Percentiles rank a stretch among this genome's conserved stretches.
These are phyloP conservation scores for Cephus spinipes DNA, from an alignment of 2,888 invertebrate species.

Conservation along the genomic window DNA sequence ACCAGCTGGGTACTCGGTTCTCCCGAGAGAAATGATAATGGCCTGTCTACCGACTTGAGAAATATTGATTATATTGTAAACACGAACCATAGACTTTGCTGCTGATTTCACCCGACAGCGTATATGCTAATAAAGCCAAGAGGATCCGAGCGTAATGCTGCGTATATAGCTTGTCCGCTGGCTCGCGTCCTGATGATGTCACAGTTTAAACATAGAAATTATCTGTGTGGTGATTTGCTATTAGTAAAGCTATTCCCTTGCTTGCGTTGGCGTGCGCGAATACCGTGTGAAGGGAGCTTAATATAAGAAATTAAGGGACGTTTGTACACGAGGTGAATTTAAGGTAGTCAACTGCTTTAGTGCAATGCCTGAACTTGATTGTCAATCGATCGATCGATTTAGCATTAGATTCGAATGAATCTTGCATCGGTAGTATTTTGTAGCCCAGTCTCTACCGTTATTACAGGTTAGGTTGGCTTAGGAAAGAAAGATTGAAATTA, in stretches of 20 bases:
- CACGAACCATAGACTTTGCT: background rate
- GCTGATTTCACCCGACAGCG: background rate
- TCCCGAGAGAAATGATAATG: background rate
- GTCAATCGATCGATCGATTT: too few species aligned
- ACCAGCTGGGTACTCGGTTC: background rate
- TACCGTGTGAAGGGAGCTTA: background rate
- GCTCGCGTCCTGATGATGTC: slow-evolving; percentile 54
- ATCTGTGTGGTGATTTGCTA: slow-evolving; percentile 34
- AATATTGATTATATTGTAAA: background rate
- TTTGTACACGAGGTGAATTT: background rate
- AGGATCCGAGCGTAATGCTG: background rate
- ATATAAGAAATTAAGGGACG: background rate
- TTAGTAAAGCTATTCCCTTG: background rate
- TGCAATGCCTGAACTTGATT: background rate
- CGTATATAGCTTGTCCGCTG: slow-evolving; percentile 37
- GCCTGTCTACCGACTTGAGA: background rate
- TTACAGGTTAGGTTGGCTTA: background rate
- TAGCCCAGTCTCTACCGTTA: background rate
- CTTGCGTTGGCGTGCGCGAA: background rate
- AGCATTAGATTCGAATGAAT: too few species aligned
- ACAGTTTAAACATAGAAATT: slow-evolving; percentile 59
- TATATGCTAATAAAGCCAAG: background rate
- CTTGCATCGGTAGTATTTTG: background rate
- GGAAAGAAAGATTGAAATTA: background rate
- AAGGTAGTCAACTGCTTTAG: background rate